Conservation (phyloP, 1,140 invertebrate genomes). For the Pogonomyrmex californicus region DNA sequence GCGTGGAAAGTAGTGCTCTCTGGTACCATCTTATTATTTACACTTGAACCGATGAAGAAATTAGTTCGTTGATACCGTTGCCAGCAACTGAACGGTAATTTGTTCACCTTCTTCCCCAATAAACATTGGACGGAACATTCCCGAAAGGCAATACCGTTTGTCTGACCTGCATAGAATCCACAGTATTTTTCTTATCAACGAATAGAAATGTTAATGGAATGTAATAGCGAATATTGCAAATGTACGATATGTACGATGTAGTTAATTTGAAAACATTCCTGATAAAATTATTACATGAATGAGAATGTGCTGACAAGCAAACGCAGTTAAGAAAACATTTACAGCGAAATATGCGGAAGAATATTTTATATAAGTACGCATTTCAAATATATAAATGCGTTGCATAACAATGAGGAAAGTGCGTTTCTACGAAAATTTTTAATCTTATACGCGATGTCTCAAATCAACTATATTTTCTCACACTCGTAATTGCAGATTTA, state of each 20-base stretch:
- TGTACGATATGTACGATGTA: not conserved
- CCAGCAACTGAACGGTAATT: conserved; percentile 8
- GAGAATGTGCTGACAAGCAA: not conserved
- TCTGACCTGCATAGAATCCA: not conserved
- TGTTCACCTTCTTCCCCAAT: not conserved
- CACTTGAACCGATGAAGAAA: conserved; percentile 11
- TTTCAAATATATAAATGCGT: not conserved
- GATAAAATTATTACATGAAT: not conserved
- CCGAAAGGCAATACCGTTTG: conserved; percentile 26
- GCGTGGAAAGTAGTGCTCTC: not conserved
- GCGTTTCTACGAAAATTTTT: not conserved
- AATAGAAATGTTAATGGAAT: not conserved
- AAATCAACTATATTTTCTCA: not conserved
- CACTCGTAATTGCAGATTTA: not conserved
- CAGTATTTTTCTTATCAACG: not conserved
- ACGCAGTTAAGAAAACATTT: not conserved
- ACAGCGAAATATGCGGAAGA: not conserved
- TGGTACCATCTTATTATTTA: not conserved
- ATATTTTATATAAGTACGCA: not conserved
- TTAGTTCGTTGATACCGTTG: conserved; percentile 22
- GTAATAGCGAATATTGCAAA: not conserved
- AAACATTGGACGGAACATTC: conserved; percentile 15
- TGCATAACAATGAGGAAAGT: not conserved
- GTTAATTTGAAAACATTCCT: not conserved
- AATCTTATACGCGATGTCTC: not conserved